These are phyloP conservation scores for Rhagophthalmus giganteus DNA, from an alignment of 2,888 invertebrate species.

Conservation along the genomic window DNA sequence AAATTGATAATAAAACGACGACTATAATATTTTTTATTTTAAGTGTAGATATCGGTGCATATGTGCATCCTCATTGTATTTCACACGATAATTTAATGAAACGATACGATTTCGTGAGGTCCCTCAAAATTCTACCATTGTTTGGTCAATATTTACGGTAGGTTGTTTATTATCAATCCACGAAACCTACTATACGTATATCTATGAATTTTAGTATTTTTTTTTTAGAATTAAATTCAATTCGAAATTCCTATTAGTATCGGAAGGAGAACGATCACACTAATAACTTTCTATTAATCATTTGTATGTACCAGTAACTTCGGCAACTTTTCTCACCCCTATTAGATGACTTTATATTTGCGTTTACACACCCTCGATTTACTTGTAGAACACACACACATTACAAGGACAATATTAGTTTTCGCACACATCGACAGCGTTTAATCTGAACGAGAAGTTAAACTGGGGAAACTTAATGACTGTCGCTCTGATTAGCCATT, in stretches of 20 bases:
- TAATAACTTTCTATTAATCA: neutral
- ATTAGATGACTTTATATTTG: slow-evolving; percentile 36
- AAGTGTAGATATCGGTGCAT: slow-evolving; percentile 6
- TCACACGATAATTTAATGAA: slow-evolving; percentile 29
- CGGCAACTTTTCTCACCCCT: slow-evolving; percentile 34
- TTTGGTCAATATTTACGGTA: too few species aligned
- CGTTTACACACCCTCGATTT: slow-evolving; percentile 33
- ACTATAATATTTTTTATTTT: slow-evolving; percentile 5
- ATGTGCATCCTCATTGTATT: slow-evolving; percentile 16
- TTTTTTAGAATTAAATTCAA: too few species aligned
- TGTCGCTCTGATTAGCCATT: neutral
- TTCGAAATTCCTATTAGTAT: too few species aligned
- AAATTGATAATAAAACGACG: too few species aligned
- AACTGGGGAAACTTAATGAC: slow-evolving; percentile 17
- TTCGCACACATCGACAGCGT: slow-evolving; percentile 29
- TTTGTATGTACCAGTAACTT: slow-evolving; percentile 2
- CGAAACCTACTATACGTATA: too few species aligned
- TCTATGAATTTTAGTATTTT: too few species aligned
- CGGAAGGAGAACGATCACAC: too few species aligned
- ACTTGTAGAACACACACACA: slow-evolving; percentile 31
- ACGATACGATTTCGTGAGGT: slow-evolving; percentile 25
- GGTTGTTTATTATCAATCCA: too few species aligned
- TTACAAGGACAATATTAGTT: slow-evolving; percentile 32
- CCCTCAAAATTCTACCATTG: slow-evolving; percentile 5
- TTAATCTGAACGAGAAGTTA: slow-evolving; percentile 26